Evolutionary conservation across 30 jellyfish, hydroid and myxozoan species (phyloP), one percentile per base, ranked within the genome.

Genomic region (Aurelia coerulea): DNA sequence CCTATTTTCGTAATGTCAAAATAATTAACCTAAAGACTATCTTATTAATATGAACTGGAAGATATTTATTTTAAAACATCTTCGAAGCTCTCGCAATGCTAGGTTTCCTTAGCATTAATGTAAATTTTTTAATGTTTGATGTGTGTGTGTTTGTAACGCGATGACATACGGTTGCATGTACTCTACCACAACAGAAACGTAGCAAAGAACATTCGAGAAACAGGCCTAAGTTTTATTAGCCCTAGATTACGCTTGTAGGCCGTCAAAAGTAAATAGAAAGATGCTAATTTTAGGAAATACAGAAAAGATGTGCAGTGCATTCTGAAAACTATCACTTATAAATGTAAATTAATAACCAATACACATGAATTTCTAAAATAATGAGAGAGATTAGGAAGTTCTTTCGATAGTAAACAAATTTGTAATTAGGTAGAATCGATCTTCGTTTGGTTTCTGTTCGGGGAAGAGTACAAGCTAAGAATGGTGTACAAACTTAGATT

Each of bases 401-500:
- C 10, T 42, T 42, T 42, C 12, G 11, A 42, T 4, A 42, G 53
- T 42, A 42, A 42, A 42, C 53, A 42, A 46, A 46, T 46, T 46
- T 46, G 15, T 46, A 46, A 46, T 46, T 46, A 46, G 56, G 56
- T 46, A 46, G 56, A 46, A 46, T 5, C 1, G 56, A 46, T 46
- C n/a, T 18, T 42, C 32, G 54, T 68, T 10, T 68, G 49, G 84
- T 81, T 81, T 81, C 77, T 68, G 83, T 37, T 29, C 69, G 32
- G 52, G 50, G 16, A 33, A 17, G 46, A 62, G 19, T 65, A 79
- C 56, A 39, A 46, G 80, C 49, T 78, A 63, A 58, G 52, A 56
- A 72, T 37, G 87, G 83, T 84, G 93, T 84, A 84, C 85, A 84
- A 84, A 84, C 79, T 73, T 84, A 84, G 93, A 62, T 53, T 75